Base-by-base conservation (phyloP, 2,888 invertebrate species). In the Apoda limacodes region DNA sequence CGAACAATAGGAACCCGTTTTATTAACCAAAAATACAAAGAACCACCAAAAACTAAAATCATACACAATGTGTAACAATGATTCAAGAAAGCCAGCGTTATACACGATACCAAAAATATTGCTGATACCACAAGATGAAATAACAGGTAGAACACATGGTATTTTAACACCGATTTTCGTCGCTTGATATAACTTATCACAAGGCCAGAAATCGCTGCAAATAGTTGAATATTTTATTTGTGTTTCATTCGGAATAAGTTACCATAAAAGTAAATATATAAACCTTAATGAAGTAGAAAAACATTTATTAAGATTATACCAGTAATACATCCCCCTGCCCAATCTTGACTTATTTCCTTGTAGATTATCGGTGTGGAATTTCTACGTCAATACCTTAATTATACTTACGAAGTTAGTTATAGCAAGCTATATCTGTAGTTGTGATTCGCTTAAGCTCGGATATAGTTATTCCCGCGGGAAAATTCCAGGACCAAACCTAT, bases 141-240 rank as follows among this genome's bases (percentile, higher is more conserved):
- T 5, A 51, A 22, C 2, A 65, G 37, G 30, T 71, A 72, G 60
- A 63, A 64, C 2, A 55, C 43, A 20, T 65, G 60, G 25, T 60
- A 65, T 26, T 60, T 64, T 6, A 56, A 26, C 1, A 59, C 29
- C 0, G 60, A 59, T 1, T 55, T 48, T 4, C 49, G 49, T 30
- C 57, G 43, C 28, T 56, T 63, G 11, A 57, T 30, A 22, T 57
- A 60, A 25, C 56, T 60, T n/a, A 68, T 48, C 0, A 74, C 38
- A 3, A 71, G 40, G 0, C 55, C 51, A 0, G 62, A 55, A n/a
- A n/a, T n/a, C 0, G 71, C 74, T 0, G 63, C 54, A n/a, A 67
- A 56, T 1, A 74, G 43, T 25, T 74, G 71, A 0, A 63, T 31
- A 29, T 65, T 69, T 0, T 17, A 5, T 17, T 5, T 17, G 7